phyloP scores from a whole-genome alignment of 2,888 invertebrate species.

The Hypolimnas misippus region DNA sequence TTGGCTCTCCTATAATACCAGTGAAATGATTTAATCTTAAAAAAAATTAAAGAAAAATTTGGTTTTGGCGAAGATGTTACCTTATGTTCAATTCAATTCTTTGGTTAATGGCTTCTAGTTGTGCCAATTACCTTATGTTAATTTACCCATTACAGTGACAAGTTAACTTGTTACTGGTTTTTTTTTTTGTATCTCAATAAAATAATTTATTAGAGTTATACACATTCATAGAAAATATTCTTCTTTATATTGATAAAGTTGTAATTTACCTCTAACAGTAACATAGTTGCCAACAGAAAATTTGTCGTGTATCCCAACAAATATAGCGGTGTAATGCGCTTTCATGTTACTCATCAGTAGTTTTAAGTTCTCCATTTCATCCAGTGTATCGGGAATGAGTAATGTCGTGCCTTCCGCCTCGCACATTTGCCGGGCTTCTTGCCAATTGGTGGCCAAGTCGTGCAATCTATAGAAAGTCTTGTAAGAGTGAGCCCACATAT shows the following conservation, averaged over 20 bases:
- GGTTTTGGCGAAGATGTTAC: too few relatives aligned
- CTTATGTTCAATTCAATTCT: too few relatives aligned
- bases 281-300: conserved; percentile 57
- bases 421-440: conserved; percentile 58
- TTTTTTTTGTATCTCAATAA: too few relatives aligned
- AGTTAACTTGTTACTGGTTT: too few relatives aligned
- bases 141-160: too few relatives aligned
- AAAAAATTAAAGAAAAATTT: too few relatives aligned
- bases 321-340: conserved; percentile 57
- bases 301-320: conserved; percentile 58
- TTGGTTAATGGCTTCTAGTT: too few relatives aligned
- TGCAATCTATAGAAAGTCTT: conserved; percentile 59
- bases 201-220: too few relatives aligned
- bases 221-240: too few relatives aligned
- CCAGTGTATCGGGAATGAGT: conserved; percentile 53
- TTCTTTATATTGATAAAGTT: too few relatives aligned
- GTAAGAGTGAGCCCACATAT: conserved; percentile 59
- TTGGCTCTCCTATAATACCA: conserved; percentile 54
- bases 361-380: conserved; percentile 61
- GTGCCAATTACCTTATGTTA: too few relatives aligned
- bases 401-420: conserved; percentile 58
- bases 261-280: conserved; percentile 51
- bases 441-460: conserved; percentile 57
- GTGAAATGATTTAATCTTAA: too few relatives aligned
- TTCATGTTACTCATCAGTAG: conserved; percentile 61